These are phyloP conservation scores for Promerops cafer DNA, from an alignment of 2,113 vertebrate genomes.

Conservation along the genomic window DNA sequence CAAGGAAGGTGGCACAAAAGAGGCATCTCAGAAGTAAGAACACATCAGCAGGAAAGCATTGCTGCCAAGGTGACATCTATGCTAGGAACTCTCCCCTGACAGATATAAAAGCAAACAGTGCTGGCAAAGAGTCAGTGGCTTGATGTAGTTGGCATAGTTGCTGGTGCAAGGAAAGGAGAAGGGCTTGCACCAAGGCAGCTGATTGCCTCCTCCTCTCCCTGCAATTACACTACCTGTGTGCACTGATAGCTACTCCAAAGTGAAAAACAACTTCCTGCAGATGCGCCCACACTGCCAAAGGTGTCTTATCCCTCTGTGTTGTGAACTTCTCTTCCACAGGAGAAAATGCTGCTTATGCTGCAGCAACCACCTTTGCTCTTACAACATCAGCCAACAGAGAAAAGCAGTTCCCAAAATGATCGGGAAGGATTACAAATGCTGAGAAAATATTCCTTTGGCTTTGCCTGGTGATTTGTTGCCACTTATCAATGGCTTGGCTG, in stretches of 20 bases:
- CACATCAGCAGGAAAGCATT: not conserved
- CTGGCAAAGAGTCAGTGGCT: not conserved
- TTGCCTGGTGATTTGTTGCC: not conserved
- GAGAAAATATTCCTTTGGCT: not conserved
- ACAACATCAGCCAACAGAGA: not conserved
- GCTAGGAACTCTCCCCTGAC: not conserved
- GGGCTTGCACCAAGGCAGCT: not conserved
- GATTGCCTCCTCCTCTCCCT: not conserved
- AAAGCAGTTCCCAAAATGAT: not conserved
- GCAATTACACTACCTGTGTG: not conserved
- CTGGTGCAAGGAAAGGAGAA: not conserved
- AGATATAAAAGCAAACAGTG: not conserved
- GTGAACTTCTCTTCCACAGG: not conserved
- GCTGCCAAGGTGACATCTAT: not conserved
- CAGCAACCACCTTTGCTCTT: not conserved
- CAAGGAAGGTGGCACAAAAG: not conserved
- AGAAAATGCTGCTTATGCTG: not conserved
- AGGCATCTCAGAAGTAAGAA: not conserved
- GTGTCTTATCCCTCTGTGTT: not conserved
- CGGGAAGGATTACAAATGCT: not conserved
- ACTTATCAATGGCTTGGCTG: not conserved
- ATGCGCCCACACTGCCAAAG: not conserved
- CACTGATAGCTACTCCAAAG: not conserved
- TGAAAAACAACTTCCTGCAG: rapidly evolving
- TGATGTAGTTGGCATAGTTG: not conserved